Evolutionary conservation across 2,113 vertebrate species (phyloP).

Genomic region (Megaceryle maxima): DNA sequence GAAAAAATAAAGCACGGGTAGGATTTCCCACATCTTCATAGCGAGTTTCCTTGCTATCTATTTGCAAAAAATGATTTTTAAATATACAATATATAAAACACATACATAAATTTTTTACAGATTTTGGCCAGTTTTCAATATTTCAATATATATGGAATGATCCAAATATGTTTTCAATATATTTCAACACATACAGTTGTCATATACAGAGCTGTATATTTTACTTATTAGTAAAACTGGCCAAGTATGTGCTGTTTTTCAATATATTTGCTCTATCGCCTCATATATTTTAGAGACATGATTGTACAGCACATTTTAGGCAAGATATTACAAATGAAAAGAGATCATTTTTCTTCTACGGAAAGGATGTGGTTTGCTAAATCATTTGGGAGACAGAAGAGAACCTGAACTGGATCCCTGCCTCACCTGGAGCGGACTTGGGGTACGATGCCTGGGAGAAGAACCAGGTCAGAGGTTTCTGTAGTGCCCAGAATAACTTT

Average conservation of each 20-base stretch:
- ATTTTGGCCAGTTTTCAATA: constrained; percentile 44
- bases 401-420: constrained; percentile 3
- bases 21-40: constrained; percentile 14
- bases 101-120: constrained; percentile 27
- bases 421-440: not conserved
- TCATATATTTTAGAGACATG: constrained; percentile 64
- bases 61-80: constrained; percentile 9
- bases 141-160: not conserved
- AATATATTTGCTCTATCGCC: constrained; percentile 60
- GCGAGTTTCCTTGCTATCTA: constrained; percentile 23
- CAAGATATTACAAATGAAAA: constrained; percentile 57
- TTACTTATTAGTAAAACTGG: constrained; percentile 49
- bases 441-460: not conserved
- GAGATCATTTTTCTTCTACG: constrained; percentile 21
- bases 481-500: not conserved
- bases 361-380: constrained; percentile 60
- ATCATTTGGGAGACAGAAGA: not conserved
- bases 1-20: constrained; percentile 51
- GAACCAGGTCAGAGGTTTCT: not conserved
- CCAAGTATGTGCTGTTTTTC: constrained; percentile 66
- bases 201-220: constrained; percentile 48
- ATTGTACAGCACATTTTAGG: constrained; percentile 50
- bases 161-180: constrained; percentile 67
- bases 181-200: constrained; percentile 62
- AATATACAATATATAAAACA: constrained; percentile 14